These are phyloP conservation scores for Mesorhabditis spiculigera DNA, from an alignment of 2,888 invertebrate species.

Conservation along the genomic window DNA sequence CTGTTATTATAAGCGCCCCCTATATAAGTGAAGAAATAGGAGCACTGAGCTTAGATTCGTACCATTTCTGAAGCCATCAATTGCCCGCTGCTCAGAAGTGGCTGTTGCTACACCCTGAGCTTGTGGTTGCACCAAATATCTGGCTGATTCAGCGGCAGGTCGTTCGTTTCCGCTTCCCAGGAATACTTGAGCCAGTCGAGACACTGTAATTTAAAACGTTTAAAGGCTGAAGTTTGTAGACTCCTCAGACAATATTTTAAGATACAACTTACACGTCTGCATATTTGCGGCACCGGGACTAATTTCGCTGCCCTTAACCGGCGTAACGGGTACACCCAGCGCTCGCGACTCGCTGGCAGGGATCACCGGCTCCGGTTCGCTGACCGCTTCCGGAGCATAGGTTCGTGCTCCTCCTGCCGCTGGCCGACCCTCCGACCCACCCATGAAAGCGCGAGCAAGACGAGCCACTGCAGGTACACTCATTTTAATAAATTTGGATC, in stretches of 20 bases:
- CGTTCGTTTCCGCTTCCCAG: background rate
- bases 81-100: background rate
- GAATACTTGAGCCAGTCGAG: conserved; percentile 3
- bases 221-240: background rate
- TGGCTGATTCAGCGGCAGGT: background rate
- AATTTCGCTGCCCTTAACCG: background rate
- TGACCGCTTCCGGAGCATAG: background rate
- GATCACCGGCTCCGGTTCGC: background rate
- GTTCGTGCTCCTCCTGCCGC: no score
- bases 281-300: conserved; percentile 2
- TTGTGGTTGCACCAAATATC: background rate
- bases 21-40: no score
- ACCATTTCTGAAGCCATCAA: background rate
- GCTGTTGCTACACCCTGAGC: no score
- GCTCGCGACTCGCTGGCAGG: background rate
- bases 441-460: background rate
- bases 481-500: no score
- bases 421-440: background rate
- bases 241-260: no score
- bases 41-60: background rate
- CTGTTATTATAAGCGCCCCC: no score
- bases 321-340: conserved; percentile 1
- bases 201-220: background rate
- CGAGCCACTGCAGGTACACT: background rate
- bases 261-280: background rate